Conservation (phyloP, 2,797 vertebrate species). For the Pangasius mekongensis region DNA sequence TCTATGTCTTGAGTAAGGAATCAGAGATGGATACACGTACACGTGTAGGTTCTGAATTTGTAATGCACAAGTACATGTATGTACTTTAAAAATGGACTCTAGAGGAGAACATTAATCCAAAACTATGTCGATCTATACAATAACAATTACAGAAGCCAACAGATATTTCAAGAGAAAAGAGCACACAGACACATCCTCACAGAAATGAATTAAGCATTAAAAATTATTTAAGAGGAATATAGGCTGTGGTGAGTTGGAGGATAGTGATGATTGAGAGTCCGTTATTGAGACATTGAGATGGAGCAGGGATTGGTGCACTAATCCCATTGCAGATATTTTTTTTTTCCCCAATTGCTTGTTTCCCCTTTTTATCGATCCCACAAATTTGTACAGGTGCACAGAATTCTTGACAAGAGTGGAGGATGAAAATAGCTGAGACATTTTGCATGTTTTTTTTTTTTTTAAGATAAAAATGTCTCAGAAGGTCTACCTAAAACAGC, state of each 20-base stretch:
- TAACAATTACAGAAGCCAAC: conserved; percentile 51
- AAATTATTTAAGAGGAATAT: neutral
- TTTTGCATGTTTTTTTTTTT: neutral
- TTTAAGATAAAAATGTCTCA: neutral
- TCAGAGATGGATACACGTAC: neutral
- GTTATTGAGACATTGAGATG: conserved; percentile 47
- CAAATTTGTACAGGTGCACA: neutral
- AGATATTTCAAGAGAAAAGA: conserved; percentile 52
- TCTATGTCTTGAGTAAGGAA: neutral
- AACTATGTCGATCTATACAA: neutral
- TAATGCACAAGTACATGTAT: neutral
- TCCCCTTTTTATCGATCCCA: conserved; percentile 52
- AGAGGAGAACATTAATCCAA: neutral
- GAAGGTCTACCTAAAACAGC: neutral
- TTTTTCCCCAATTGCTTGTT: conserved; percentile 23
- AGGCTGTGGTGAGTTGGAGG: neutral
- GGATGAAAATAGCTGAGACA: neutral
- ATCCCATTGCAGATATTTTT: conserved; percentile 54
- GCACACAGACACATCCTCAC: conserved; percentile 69
- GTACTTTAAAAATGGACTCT: neutral
- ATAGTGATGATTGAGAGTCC: conserved; percentile 20
- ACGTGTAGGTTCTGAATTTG: neutral
- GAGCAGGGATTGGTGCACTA: conserved; percentile 22
- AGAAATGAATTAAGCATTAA: conserved; percentile 39
- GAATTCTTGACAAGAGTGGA: conserved; percentile 14